Percentiles rank a stretch among this genome's conserved stretches.
Conservation (phyloP, 2,113 vertebrate genomes). For the Erinaceus europaeus region DNA sequence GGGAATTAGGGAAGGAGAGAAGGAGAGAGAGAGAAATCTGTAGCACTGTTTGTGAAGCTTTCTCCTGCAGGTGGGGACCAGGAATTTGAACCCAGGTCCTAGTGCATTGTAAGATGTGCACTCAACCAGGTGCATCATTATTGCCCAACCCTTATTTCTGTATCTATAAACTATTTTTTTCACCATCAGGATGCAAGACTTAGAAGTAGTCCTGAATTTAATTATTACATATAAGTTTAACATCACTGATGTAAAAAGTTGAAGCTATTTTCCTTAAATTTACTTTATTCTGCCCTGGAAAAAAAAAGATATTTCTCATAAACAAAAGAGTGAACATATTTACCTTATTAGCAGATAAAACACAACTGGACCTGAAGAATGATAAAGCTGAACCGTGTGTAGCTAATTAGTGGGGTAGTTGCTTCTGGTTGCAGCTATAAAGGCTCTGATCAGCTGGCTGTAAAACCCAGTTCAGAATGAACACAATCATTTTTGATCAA, state of each 20-base stretch:
- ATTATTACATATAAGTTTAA: slow-evolving; percentile 15
- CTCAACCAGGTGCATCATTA: too few relatives aligned
- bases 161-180: too few relatives aligned
- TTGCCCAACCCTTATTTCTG: too few relatives aligned
- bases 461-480: slow-evolving; percentile 81
- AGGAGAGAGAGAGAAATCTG: too few relatives aligned
- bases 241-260: background rate
- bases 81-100: too few relatives aligned
- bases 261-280: background rate
- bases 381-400: slow-evolving; percentile 39
- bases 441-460: slow-evolving; percentile 83
- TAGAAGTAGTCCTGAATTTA: slow-evolving; percentile 20
- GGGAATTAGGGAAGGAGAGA: too few relatives aligned
- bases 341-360: slow-evolving; percentile 73
- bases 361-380: slow-evolving; percentile 27
- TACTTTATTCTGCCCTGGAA: slow-evolving; percentile 1
- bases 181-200: too few relatives aligned
- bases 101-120: too few relatives aligned
- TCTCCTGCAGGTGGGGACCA: too few relatives aligned
- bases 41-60: too few relatives aligned
- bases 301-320: background rate
- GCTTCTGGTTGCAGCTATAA: background rate
- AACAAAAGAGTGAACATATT: slow-evolving; percentile 41
- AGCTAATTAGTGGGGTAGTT: background rate
- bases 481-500: slow-evolving; percentile 81